These are phyloP conservation scores for Eupithecia tripunctaria DNA, from an alignment of 2,888 invertebrate species.

Conservation along the genomic window DNA sequence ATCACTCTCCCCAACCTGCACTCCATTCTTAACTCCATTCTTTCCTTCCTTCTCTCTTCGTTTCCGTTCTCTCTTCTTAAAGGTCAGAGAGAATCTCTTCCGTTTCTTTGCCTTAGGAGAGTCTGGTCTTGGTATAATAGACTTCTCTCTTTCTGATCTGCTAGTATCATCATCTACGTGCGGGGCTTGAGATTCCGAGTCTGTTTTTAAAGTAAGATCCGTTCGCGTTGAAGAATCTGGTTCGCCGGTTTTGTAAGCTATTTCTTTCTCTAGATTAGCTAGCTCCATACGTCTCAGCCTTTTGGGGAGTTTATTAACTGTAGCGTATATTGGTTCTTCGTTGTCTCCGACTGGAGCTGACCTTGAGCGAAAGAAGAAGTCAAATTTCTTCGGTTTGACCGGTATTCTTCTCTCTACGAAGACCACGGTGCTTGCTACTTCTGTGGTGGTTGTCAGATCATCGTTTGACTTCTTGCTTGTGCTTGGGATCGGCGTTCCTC, in stretches of 20 bases:
- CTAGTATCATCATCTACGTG: constrained; percentile 79
- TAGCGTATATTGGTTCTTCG: constrained; percentile 81
- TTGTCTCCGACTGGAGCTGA: constrained; percentile 81
- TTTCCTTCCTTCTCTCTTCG: constrained; percentile 74
- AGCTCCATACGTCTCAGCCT: constrained; percentile 78
- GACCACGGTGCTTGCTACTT: constrained; percentile 81
- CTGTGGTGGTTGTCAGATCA: constrained; percentile 77
- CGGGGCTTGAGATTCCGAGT: constrained; percentile 73
- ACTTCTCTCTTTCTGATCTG: constrained; percentile 77
- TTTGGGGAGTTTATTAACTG: constrained; percentile 81
- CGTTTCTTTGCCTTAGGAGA: constrained; percentile 79
- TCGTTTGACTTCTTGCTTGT: constrained; percentile 69
- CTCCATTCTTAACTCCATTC: constrained; percentile 71
- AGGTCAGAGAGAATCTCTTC: constrained; percentile 77
- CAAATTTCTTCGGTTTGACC: constrained; percentile 76
- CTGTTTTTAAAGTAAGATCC: constrained; percentile 74
- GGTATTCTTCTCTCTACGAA: constrained; percentile 80
- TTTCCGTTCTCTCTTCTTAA: constrained; percentile 79
- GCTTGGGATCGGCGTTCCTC: constrained; percentile 70
- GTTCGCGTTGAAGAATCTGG: constrained; percentile 75
- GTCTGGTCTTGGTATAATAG: constrained; percentile 70
- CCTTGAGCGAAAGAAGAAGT: constrained; percentile 79
- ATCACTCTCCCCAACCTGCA: constrained; percentile 70
- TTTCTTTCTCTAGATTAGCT: constrained; percentile 79
- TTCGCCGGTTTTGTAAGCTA: constrained; percentile 74